These are phyloP conservation scores for Paramormyrops kingsleyae DNA, from an alignment of 2,113 vertebrate genomes.

Conservation along the genomic window DNA sequence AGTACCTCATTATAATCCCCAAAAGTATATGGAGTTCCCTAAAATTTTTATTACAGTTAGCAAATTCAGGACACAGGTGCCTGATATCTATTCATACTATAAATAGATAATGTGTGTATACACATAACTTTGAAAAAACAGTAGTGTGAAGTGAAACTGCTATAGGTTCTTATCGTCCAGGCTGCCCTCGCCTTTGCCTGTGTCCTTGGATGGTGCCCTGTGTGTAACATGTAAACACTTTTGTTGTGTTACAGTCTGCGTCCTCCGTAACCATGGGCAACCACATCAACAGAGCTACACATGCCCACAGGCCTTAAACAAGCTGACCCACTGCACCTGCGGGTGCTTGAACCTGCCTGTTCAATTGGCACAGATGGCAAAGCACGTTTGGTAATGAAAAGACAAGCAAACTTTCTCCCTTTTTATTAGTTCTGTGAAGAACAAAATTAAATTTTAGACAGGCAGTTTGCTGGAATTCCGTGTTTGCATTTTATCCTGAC, in stretches of 20 bases:
- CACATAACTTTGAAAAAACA: neutral
- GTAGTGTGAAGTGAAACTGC: neutral
- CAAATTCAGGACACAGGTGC: neutral
- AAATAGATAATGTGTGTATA: neutral
- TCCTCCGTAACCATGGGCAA: slow-evolving; percentile 1
- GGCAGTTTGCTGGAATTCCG: neutral
- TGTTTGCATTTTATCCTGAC: neutral
- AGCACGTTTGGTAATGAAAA: neutral
- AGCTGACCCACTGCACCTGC: neutral
- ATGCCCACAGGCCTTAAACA: neutral
- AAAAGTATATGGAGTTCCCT: neutral
- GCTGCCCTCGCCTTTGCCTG: neutral
- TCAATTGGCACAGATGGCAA: neutral
- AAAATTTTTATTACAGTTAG: neutral
- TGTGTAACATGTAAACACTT: neutral
- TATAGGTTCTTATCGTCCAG: neutral
- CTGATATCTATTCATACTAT: neutral
- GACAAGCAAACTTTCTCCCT: neutral
- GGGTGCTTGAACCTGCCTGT: neutral
- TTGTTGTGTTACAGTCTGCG: neutral
- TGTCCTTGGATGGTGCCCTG: neutral
- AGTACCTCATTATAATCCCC: neutral
- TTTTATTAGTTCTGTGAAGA: neutral
- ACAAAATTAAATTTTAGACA: neutral
- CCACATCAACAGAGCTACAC: slow-evolving; percentile 4